These are phyloP conservation scores for Copidosoma floridanum DNA, from an alignment of 1,140 invertebrate species.

Conservation along the genomic window DNA sequence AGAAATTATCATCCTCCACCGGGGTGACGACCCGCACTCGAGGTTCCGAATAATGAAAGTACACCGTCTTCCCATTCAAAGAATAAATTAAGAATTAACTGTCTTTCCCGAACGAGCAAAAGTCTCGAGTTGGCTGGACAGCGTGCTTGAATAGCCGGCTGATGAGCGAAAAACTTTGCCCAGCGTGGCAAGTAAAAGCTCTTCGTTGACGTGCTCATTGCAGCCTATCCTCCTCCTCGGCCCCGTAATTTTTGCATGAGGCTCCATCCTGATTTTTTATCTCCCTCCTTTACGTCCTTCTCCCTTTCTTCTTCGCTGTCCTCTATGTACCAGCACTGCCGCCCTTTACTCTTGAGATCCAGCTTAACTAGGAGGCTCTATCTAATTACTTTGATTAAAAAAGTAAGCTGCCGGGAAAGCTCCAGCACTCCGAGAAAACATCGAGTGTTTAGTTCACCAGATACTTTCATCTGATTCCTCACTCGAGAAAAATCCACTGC, in stretches of 20 bases:
- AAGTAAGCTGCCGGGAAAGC: neutral
- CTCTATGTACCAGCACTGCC: too few species aligned
- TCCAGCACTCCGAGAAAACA: too few species aligned
- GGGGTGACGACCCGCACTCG: neutral
- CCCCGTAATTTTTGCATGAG: slow-evolving; percentile 31
- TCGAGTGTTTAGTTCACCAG: neutral
- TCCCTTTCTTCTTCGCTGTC: too few species aligned
- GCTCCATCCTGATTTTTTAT: slow-evolving; percentile 2
- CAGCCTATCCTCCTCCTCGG: too few species aligned
- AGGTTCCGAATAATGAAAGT: slow-evolving; percentile 7
- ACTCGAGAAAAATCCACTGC: too few species aligned
- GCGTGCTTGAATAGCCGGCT: slow-evolving; percentile 11
- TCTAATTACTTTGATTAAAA: slow-evolving; percentile 7
- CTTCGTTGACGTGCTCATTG: slow-evolving; percentile 21
- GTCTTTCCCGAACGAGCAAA: slow-evolving; percentile 12
- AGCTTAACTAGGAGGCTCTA: neutral
- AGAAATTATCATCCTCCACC: neutral
- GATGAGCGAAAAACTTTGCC: slow-evolving; percentile 16
- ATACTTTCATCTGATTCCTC: too few species aligned
- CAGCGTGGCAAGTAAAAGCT: slow-evolving; percentile 10
- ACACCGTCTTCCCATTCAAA: neutral
- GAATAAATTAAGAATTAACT: slow-evolving; percentile 23
- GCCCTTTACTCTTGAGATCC: slow-evolving; percentile 29
- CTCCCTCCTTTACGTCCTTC: too few species aligned
- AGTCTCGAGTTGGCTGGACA: slow-evolving; percentile 7